These are phyloP conservation scores for Octodonta nipae DNA, from an alignment of 2,888 invertebrate species.

Conservation along the genomic window DNA sequence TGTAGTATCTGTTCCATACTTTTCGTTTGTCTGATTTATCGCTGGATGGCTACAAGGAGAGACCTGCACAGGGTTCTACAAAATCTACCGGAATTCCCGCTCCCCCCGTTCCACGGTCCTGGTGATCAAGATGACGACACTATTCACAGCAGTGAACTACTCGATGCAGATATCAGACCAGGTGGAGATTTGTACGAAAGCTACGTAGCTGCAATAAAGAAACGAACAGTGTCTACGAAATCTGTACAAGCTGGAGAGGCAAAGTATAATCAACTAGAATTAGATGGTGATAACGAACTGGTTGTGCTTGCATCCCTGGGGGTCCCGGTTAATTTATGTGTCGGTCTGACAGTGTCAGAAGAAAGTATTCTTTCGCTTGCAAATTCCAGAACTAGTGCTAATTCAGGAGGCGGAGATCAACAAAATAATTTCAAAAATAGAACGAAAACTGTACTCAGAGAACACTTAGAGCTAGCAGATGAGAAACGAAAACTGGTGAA, in stretches of 20 bases:
- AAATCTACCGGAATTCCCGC: slow-evolving; percentile 10
- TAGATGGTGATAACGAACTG: slow-evolving; percentile 14
- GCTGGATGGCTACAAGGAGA: slow-evolving; percentile 10
- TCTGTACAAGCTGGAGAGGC: slow-evolving; percentile 5
- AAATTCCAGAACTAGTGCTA: background rate
- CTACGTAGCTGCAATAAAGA: slow-evolving; percentile 10
- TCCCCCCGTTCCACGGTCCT: slow-evolving; percentile 11
- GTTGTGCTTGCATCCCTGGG: slow-evolving; percentile 14
- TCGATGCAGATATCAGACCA: slow-evolving; percentile 10
- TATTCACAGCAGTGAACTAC: slow-evolving; percentile 5
- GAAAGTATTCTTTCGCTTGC: background rate
- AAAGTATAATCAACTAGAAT: slow-evolving; percentile 9
- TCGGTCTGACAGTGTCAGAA: slow-evolving; percentile 13
- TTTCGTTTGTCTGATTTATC: slow-evolving; percentile 11
- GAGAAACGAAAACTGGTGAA: no score
- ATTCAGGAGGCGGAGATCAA: no score
- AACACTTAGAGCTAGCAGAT: no score
- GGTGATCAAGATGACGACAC: slow-evolving; percentile 8
- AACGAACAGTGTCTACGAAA: slow-evolving; percentile 6
- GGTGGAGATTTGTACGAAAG: slow-evolving; percentile 14
- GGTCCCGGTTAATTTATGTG: slow-evolving; percentile 12
- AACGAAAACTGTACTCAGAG: no score
- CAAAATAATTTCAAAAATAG: no score
- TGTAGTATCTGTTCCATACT: slow-evolving; percentile 10
- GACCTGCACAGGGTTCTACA: slow-evolving; percentile 6